A percentile compares a stretch with the other conserved stretches of the same genome.
These are phyloP conservation scores for Corvus moneduloides DNA, from an alignment of 2,113 vertebrate genomes.

Conservation along the genomic window DNA sequence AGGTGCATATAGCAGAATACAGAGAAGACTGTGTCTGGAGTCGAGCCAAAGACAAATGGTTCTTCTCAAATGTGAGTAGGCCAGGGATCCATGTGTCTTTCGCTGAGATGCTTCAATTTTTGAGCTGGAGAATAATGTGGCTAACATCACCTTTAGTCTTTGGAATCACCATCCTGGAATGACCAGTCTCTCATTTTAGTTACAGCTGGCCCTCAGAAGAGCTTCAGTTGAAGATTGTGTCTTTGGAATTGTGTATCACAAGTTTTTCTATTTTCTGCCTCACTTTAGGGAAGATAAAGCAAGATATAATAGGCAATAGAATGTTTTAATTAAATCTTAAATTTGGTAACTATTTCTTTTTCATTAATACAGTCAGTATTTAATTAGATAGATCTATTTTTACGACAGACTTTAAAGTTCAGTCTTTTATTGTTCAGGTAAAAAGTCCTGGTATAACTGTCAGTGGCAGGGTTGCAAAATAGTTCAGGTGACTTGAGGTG, in stretches of 20 bases:
- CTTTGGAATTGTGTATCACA: not conserved
- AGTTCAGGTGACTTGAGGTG: not conserved
- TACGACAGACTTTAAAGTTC: not conserved
- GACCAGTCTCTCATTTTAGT: not conserved
- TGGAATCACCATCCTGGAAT: not conserved
- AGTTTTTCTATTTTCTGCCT: not conserved
- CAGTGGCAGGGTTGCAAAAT: not conserved
- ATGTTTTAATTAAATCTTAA: not conserved
- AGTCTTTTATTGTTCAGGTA: not conserved
- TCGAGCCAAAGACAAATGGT: not conserved
- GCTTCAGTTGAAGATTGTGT: not conserved
- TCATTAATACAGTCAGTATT: not conserved
- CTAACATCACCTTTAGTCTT: not conserved
- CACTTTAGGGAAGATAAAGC: not conserved
- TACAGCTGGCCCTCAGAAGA: not conserved
- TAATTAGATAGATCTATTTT: not conserved
- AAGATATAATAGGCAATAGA: not conserved
- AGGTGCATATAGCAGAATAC: not conserved
- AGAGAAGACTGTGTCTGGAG: rapidly evolving
- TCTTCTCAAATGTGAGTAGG: not conserved
- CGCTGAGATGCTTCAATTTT: not conserved
- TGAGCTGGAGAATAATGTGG: not conserved
- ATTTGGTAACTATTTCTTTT: not conserved
- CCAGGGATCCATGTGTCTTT: not conserved
- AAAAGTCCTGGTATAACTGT: not conserved